Evolutionary conservation across 2,888 invertebrate species (phyloP).

Genomic region (Baccha elongata): DNA sequence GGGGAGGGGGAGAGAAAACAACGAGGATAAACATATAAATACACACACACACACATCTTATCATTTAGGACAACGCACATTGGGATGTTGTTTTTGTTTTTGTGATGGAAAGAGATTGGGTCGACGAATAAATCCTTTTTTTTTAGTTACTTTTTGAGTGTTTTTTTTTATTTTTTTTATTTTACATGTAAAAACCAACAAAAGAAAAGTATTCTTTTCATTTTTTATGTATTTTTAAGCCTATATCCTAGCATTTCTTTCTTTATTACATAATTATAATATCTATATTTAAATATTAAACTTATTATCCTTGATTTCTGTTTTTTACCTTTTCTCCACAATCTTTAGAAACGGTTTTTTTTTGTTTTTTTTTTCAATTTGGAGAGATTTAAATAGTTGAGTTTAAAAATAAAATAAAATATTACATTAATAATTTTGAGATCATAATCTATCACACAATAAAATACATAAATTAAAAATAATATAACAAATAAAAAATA

Average conservation of each 20-base stretch:
- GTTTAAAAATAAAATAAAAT: conserved; percentile 49
- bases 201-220: conserved; percentile 56
- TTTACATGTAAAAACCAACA: conserved; percentile 71
- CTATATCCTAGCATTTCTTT: conserved; percentile 61
- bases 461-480: conserved; percentile 18
- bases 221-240: conserved; percentile 55
- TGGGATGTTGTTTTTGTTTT: conserved; percentile 72
- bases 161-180: conserved; percentile 40
- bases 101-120: conserved; percentile 65
- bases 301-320: conserved; percentile 72
- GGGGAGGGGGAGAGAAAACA: conserved; percentile 20
- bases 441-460: conserved; percentile 62
- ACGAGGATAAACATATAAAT: conserved; percentile 50
- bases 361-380: conserved; percentile 31
- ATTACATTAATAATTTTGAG: conserved; percentile 66
- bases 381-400: conserved; percentile 73
- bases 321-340: conserved; percentile 55
- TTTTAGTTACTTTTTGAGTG: conserved; percentile 68
- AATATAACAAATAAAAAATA: conserved; percentile 29
- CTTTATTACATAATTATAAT: conserved; percentile 72
- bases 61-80: conserved; percentile 58
- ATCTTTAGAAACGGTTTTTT: conserved; percentile 37
- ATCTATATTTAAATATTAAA: conserved; percentile 72
- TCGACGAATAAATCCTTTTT: conserved; percentile 74
- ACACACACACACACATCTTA: conserved; percentile 65